Percentiles rank a stretch among this genome's conserved stretches.
phyloP scores from a whole-genome alignment of 2,888 invertebrate species.

The Nomada fucata region DNA sequence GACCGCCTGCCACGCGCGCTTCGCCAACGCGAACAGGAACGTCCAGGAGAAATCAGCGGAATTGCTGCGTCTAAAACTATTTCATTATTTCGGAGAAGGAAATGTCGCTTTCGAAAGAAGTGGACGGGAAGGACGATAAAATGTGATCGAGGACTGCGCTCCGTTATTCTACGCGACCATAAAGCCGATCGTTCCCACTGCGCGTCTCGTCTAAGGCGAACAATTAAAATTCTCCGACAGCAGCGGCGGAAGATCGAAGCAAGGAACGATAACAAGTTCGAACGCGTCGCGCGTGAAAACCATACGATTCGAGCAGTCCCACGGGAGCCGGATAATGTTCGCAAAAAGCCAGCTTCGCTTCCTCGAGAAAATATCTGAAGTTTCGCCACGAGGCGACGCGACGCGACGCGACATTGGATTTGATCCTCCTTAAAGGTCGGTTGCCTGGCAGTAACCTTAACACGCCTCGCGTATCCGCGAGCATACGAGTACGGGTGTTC shows the following conservation, averaged over 20 bases:
- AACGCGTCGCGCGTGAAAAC: slow-evolving; percentile 45
- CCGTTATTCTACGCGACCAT: slow-evolving; percentile 29
- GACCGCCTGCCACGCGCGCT: not conserved
- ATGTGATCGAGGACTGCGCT: not conserved
- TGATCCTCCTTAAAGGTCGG: slow-evolving; percentile 56
- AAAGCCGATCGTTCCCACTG: slow-evolving; percentile 28
- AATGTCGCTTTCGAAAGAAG: slow-evolving; percentile 12
- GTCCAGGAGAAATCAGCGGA: not conserved
- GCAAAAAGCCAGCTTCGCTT: slow-evolving; percentile 44
- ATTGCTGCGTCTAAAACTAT: not conserved
- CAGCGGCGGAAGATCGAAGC: slow-evolving; percentile 35
- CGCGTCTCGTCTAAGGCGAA: slow-evolving; percentile 28
- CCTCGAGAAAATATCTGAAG: slow-evolving; percentile 60
- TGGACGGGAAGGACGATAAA: not conserved
- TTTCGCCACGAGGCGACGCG: slow-evolving; percentile 45
- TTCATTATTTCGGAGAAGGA: not conserved
- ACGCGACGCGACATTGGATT: slow-evolving; percentile 20
- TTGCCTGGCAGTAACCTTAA: slow-evolving; percentile 21
- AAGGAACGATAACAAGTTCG: slow-evolving; percentile 54
- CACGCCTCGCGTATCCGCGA: not conserved
- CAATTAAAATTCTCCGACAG: slow-evolving; percentile 52
- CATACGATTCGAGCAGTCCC: slow-evolving; percentile 57
- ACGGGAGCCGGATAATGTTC: slow-evolving; percentile 43
- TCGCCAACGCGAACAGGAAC: too few relatives aligned
- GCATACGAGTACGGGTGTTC: too few relatives aligned